Base-by-base conservation (phyloP, 1,140 invertebrate genomes). In the Microplitis demolitor region DNA sequence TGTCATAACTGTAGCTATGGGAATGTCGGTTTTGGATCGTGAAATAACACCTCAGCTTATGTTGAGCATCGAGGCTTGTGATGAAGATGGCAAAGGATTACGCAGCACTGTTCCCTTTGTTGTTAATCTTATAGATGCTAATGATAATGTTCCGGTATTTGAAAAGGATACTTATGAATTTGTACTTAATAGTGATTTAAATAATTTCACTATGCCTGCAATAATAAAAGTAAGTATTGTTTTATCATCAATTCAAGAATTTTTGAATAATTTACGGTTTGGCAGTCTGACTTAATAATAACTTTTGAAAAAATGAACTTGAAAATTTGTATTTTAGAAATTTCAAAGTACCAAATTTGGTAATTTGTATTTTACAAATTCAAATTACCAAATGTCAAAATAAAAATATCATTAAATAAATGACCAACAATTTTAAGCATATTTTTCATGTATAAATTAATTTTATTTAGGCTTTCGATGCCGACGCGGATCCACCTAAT, bases 61-160 rank as follows among this genome's bases (percentile, higher is more conserved):
- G 80, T 89, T 97, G 73, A 91, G 91, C 72, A 91, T 97, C 31
- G 94, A 96, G 88, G 96, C 96, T 33, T 89, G 92, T 76, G 96
- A 97, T 84, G 93, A 93, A 81, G 91, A 93, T 77, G 95, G 95
- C 16, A 89, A 90, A 76, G 96, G 95, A 34, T 91, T 94, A 77
- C 90, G 89, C 70, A 91, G 92, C 14, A 89, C 88, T 45, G 92
- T 93, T 66, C 90, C 90, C 70, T 89, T 97, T 58, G 89, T 92
- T 68, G 90, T 96, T 74, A 91, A 91, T 83, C 86, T 96, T 60
- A 83, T 94, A 71, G 95, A 97, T 85, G 91, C 96, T 14, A 97
- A 97, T 84, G 96, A 97, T 82, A 93, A 97, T 83, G 89, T 90
- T 58, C 96, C 96, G 14, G 87, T 91, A 66, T 98, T 97, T 79